These are phyloP conservation scores for Chlamydotis undulata DNA, from an alignment of 2,113 vertebrate genomes.

Conservation along the genomic window DNA sequence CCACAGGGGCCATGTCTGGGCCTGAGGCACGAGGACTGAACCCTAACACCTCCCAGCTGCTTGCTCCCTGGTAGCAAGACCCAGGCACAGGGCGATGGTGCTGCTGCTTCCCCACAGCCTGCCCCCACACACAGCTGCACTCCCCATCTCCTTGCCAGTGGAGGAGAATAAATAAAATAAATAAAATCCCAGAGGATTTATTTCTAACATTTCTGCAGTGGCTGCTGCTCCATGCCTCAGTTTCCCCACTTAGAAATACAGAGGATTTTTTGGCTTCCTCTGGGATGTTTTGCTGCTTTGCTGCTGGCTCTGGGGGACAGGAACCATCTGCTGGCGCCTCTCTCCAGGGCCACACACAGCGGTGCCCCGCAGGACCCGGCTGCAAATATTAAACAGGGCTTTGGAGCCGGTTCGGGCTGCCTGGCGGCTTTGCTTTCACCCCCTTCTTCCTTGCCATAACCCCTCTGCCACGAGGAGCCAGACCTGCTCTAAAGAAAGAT, in stretches of 20 bases:
- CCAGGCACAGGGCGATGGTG: accelerated
- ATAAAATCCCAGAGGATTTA: background rate
- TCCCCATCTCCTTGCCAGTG: background rate
- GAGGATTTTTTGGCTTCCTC: background rate
- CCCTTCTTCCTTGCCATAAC: background rate
- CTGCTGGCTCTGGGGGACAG: background rate
- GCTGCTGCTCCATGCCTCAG: background rate
- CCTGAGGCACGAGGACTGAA: background rate
- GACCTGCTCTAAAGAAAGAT: background rate
- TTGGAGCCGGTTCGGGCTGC: background rate
- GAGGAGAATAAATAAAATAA: too few relatives aligned
- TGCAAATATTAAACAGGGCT: background rate
- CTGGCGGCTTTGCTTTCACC: background rate
- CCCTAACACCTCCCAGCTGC: background rate
- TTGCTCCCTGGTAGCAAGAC: background rate
- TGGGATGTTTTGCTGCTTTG: background rate
- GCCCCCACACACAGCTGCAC: accelerated
- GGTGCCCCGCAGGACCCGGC: background rate
- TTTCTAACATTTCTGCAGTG: background rate
- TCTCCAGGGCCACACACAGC: background rate
- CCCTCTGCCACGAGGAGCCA: background rate
- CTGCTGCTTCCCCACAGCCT: background rate
- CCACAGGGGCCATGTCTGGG: accelerated
- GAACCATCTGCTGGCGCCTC: background rate
- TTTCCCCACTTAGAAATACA: background rate